Percentiles rank a stretch among this genome's conserved stretches.
These are phyloP conservation scores for Nomada ruficornis DNA, from an alignment of 2,888 invertebrate species.

Conservation along the genomic window DNA sequence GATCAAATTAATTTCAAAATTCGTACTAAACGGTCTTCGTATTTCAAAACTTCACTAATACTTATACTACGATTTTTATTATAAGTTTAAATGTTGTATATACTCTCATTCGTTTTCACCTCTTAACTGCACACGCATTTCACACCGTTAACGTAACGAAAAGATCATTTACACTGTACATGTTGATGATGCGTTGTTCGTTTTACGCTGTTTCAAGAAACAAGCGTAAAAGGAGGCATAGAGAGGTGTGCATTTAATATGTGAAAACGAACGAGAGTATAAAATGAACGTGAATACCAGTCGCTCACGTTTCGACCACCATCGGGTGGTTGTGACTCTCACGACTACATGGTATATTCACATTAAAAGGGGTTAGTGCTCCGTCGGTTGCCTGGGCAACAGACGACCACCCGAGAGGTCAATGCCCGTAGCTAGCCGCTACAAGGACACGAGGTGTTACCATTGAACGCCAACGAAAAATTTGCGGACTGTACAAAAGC, in stretches of 20 bases:
- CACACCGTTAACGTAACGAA: background rate
- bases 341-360: slow-evolving; percentile 48
- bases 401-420: slow-evolving; percentile 68
- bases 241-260: slow-evolving; percentile 55
- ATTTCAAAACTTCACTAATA: slow-evolving; percentile 22
- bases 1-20: background rate
- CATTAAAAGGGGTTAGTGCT: slow-evolving; percentile 72
- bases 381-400: slow-evolving; percentile 75
- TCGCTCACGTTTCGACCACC: slow-evolving; percentile 51
- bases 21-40: background rate
- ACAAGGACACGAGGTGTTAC: background rate
- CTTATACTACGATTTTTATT: slow-evolving; percentile 5
- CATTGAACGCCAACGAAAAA: background rate
- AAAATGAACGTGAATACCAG: slow-evolving; percentile 32
- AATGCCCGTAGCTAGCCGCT: slow-evolving; percentile 65
- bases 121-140: slow-evolving; percentile 53
- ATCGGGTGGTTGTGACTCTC: slow-evolving; percentile 58
- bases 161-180: background rate
- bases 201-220: background rate
- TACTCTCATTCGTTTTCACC: slow-evolving; percentile 53
- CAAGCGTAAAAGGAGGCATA: too few relatives aligned
- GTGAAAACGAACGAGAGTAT: slow-evolving; percentile 57
- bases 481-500: background rate
- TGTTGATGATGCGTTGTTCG: background rate
- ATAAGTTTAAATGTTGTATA: background rate